Conservation (phyloP, 2,113 vertebrate species). For the Crotophaga sulcirostris region DNA sequence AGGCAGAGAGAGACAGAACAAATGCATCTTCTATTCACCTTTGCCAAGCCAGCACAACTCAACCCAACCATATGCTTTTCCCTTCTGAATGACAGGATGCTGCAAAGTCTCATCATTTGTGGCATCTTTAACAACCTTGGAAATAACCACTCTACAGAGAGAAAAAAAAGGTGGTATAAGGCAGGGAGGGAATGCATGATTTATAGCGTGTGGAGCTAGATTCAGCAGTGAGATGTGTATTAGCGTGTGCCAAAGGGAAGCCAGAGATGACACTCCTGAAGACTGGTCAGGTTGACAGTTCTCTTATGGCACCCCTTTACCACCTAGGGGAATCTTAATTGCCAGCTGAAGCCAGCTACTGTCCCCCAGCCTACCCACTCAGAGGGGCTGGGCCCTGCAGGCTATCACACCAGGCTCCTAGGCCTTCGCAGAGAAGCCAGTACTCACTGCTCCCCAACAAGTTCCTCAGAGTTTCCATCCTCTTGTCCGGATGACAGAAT, state of each 20-base stretch:
- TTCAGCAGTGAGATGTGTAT: neutral
- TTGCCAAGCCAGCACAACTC: neutral
- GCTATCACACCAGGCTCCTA: neutral
- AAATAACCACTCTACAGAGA: neutral
- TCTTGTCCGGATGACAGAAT: neutral
- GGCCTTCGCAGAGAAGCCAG: fast-evolving
- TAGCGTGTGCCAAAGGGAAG: neutral
- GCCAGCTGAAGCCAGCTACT: neutral
- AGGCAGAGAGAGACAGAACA: neutral
- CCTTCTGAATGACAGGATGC: fast-evolving
- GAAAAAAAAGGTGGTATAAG: fast-evolving
- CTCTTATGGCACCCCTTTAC: neutral
- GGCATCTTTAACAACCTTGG: neutral
- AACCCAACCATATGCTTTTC: neutral
- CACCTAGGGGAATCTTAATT: fast-evolving
- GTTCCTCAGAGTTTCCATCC: neutral
- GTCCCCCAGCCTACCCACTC: fast-evolving
- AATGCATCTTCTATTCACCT: neutral
- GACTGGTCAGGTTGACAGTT: neutral
- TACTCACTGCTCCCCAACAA: fast-evolving
- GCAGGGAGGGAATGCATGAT: neutral
- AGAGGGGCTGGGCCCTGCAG: neutral
- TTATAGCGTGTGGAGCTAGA: fast-evolving
- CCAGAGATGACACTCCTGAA: neutral
- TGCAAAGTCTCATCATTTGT: neutral